Conservation (phyloP, 2,888 invertebrate genomes). For the Diaperis boleti region DNA sequence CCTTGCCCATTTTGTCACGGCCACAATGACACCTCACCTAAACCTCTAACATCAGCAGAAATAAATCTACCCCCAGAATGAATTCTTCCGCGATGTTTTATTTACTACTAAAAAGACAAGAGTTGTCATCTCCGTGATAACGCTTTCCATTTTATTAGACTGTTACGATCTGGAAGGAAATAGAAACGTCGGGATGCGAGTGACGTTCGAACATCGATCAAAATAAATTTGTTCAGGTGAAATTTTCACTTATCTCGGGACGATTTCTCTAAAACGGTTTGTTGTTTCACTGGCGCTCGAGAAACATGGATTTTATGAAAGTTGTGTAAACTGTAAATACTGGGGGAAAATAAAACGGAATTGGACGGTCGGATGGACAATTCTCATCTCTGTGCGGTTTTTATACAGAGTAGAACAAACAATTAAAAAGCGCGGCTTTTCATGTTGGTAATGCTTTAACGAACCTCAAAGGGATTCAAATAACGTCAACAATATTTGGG, state of each 20-base stretch:
- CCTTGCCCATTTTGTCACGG: conserved; percentile 8
- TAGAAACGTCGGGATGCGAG: background rate
- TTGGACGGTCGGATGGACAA: conserved; percentile 11
- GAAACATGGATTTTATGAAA: conserved; percentile 5
- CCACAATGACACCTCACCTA: conserved; percentile 2
- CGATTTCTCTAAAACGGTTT: background rate
- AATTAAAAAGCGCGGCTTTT: background rate
- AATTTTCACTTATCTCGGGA: background rate
- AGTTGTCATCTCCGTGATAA: background rate
- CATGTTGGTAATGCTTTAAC: background rate
- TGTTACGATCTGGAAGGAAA: background rate
- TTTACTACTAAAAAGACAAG: conserved; percentile 2
- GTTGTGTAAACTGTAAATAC: conserved; percentile 5
- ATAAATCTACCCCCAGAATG: conserved; percentile 2
- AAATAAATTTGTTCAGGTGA: background rate
- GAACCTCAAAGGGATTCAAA: background rate
- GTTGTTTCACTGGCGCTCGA: conserved; percentile 2
- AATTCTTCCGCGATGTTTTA: background rate
- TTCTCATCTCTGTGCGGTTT: conserved; percentile 3
- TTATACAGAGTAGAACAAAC: background rate
- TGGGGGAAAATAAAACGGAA: background rate
- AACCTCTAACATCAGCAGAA: conserved; percentile 7
- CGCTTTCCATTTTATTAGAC: background rate
- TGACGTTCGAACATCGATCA: conserved; percentile 10
- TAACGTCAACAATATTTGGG: too few relatives aligned